Evolutionary conservation across 2,797 vertebrate genomes (phyloP).

Genomic region (Agapornis canus): DNA sequence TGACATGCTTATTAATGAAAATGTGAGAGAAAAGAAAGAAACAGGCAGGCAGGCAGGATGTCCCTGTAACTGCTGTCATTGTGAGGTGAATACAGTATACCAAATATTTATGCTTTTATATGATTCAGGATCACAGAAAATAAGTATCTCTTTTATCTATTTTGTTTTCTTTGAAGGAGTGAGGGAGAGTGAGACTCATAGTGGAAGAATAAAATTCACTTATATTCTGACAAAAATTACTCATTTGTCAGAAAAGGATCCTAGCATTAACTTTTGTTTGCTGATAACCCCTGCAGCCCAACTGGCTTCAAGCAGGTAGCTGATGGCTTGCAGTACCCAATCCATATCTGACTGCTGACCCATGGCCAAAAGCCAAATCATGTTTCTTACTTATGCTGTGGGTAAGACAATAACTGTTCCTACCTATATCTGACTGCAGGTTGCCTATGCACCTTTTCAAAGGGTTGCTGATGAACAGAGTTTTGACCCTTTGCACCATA

Average conservation of each 20-base stretch:
- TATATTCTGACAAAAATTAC: neutral
- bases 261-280: neutral
- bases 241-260: neutral
- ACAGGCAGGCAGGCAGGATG: neutral
- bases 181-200: constrained; percentile 13
- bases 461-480: neutral
- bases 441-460: neutral
- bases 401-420: neutral
- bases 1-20: constrained; percentile 40
- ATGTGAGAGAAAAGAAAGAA: constrained; percentile 17
- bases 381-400: neutral
- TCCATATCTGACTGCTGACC: neutral
- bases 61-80: constrained; percentile 9
- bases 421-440: neutral
- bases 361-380: neutral
- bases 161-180: constrained; percentile 52
- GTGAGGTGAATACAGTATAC: neutral
- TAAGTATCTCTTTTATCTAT: neutral
- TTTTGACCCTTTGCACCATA: neutral
- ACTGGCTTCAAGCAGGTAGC: neutral
- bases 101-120: constrained; percentile 42
- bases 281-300: neutral
- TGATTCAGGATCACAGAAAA: constrained; percentile 31
- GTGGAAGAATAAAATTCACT: constrained; percentile 6
- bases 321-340: neutral